Base-by-base conservation (phyloP, 2,888 invertebrate species). In the Ernsta delagoae region DNA sequence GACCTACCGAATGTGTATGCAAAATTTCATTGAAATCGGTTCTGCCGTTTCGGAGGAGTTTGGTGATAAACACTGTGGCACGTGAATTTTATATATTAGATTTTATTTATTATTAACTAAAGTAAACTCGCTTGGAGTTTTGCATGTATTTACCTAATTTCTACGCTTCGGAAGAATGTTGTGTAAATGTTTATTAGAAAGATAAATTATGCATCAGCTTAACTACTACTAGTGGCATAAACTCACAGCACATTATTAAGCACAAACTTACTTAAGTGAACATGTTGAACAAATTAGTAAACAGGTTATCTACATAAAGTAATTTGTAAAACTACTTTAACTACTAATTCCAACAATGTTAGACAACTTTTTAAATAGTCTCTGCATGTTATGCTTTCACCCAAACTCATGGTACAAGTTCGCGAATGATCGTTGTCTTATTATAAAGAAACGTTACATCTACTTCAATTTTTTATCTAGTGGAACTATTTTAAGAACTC, bases 321-420 rank as follows among this genome's bases (percentile, higher is more conserved):
- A 39, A 50, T 62, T 62, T 62, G 50, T 62, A 50, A 62, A 62
- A 62, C 62, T n/a, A 31, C 34, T 48, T 48, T 34, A 50, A 36
- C 36, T 36, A 5, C 36, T 36, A 36, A 50, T 9, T 48, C 43
- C 4, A 11, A 5, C 31, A 60, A 45, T 45, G 11, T 11, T 11
- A 45, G 4, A 39, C 11, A 45, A 45, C 24, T 5, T n/a, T 45
- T 45, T 45, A 45, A n/a, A n/a, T 48, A 48, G 48, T 5, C 12
- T 12, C 48, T 48, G 5, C 12, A 5, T 48, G 48, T 12, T 48
- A 48, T n/a, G 12, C 48, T 48, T 48, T 48, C 48, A 48, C 48
- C 48, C n/a, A 48, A 12, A 48, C 12, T 12, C 12, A 24, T 24
- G 24, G 48, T 48, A 48, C 12, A 12, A 48, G 4, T 48, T 3